Evolutionary conservation across 2,797 vertebrate species (phyloP), one percentile per base, ranked within the genome.

Genomic region (Sebastes minor): DNA sequence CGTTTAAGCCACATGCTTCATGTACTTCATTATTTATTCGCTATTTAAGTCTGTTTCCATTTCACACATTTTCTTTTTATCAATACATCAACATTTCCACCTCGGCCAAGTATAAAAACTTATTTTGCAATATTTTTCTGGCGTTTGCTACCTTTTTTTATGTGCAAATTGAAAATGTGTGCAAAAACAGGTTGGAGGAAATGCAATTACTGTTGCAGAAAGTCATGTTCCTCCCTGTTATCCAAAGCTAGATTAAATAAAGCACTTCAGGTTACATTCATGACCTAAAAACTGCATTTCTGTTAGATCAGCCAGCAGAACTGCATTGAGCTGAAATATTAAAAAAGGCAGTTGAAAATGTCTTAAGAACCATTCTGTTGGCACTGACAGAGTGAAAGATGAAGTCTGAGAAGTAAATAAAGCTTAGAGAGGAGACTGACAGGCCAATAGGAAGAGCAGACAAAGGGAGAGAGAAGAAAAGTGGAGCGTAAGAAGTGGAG

Each of bases 361-460:
- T 71, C 28, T 72, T 27, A 8, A 62, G 25, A 80, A 69, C 3
- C 22, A 35, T 52, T 62, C 18, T 70, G 61, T 74, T 85, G 65
- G 67, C 18, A 4, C 60, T 69, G 63, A 64, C 64, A 61, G 18
- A 66, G 59, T 64, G 60, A 42, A 78, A 81, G 61, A 82, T 74
- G 64, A 85, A 83, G 22, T 55, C 65, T 74, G 73, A 62, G 60
- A 60, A 71, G 72, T 78, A 80, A 66, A 65, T 71, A 75, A 42
- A 80, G 57, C 49, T 69, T 80, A 76, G 59, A 78, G 62, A 27
- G 32, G 25, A 61, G 66, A 67, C 72, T 86, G 88, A 89, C 83
- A 86, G 76, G 80, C 60, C 52, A 71, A 80, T 56, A 69, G 68
- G 70, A 85, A 83, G 35, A 62, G 28, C 8, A 80, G 71, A 35